Conservation (phyloP, 2,113 vertebrate species). For the Myrmophylax atrothorax region DNA sequence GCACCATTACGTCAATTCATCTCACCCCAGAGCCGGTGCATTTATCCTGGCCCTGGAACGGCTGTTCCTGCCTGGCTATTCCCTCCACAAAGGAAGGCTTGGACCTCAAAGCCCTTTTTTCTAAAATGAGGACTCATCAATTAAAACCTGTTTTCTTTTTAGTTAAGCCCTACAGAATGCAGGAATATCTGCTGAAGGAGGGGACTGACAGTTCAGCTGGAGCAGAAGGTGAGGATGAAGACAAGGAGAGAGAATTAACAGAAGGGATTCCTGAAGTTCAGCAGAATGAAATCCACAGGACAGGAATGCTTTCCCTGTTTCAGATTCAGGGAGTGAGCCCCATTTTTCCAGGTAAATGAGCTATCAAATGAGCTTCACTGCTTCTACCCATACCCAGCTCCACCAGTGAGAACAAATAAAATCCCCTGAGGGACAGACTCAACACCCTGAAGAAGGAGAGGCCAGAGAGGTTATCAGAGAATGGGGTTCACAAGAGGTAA, state of each 20-base stretch:
- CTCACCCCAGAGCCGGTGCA: not conserved
- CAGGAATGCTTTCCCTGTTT: not conserved
- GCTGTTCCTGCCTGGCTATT: not conserved
- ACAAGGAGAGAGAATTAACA: not conserved
- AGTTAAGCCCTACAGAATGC: not conserved
- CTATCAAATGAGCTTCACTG: slow-evolving; percentile 18
- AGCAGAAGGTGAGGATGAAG: not conserved
- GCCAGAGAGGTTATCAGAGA: slow-evolving; percentile 47
- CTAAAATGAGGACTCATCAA: not conserved
- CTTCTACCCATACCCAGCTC: not conserved
- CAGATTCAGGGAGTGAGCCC: not conserved
- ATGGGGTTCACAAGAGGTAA: slow-evolving; percentile 51
- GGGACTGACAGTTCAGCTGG: not conserved
- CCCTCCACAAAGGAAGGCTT: slow-evolving; percentile 3
- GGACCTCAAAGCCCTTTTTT: slow-evolving; percentile 30
- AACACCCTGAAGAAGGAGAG: slow-evolving; percentile 16
- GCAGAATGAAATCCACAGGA: not conserved
- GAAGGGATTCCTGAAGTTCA: not conserved
- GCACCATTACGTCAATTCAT: not conserved
- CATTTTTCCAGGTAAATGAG: not conserved
- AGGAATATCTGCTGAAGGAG: not conserved
- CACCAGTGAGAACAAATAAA: slow-evolving; percentile 31
- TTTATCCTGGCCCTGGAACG: not conserved
- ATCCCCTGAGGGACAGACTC: slow-evolving; percentile 13
- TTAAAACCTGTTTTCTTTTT: slow-evolving; percentile 19